Percentiles rank a stretch among this genome's conserved stretches.
phyloP scores from a whole-genome alignment of 2,113 vertebrate genomes.

The Oryzias melastigma region DNA sequence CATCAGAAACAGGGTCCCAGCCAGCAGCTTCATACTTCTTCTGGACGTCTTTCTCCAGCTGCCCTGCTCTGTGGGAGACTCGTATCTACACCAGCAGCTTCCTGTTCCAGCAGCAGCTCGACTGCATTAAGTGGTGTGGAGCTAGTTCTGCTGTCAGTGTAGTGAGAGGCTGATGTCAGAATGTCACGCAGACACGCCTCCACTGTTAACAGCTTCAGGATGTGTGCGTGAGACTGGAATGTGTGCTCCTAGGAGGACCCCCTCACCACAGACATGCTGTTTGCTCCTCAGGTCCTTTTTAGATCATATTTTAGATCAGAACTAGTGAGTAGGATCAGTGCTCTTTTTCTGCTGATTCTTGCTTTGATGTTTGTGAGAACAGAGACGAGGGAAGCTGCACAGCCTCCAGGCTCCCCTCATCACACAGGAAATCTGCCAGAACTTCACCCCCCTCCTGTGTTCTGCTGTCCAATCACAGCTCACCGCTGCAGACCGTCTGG shows the following conservation, averaged over 20 bases:
- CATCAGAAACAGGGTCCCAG: constrained; percentile 2
- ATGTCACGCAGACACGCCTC: not conserved
- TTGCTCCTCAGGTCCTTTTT: too few species aligned
- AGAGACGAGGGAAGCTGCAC: too few species aligned
- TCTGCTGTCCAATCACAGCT: too few species aligned
- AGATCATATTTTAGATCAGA: not conserved
- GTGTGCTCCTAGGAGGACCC: constrained; percentile 6
- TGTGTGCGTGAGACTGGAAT: constrained; percentile 15
- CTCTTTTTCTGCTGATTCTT: too few species aligned
- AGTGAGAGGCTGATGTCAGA: not conserved
- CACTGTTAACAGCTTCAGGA: constrained; percentile 15
- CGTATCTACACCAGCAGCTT: not conserved
- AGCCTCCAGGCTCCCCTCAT: too few species aligned
- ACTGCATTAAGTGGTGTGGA: too few species aligned
- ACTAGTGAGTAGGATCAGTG: not conserved
- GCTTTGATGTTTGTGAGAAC: too few species aligned
- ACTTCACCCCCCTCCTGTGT: too few species aligned
- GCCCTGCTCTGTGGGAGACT: not conserved
- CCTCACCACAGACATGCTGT: too few species aligned
- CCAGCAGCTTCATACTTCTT: constrained; percentile 26
- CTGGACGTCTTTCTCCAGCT: not conserved
- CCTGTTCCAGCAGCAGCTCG: not conserved
- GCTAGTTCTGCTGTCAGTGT: not conserved
- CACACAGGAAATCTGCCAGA: too few species aligned
- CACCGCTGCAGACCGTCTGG: too few species aligned